Base-by-base conservation (phyloP, 2,888 invertebrate genomes). In the Mesorhabditis spiculigera region DNA sequence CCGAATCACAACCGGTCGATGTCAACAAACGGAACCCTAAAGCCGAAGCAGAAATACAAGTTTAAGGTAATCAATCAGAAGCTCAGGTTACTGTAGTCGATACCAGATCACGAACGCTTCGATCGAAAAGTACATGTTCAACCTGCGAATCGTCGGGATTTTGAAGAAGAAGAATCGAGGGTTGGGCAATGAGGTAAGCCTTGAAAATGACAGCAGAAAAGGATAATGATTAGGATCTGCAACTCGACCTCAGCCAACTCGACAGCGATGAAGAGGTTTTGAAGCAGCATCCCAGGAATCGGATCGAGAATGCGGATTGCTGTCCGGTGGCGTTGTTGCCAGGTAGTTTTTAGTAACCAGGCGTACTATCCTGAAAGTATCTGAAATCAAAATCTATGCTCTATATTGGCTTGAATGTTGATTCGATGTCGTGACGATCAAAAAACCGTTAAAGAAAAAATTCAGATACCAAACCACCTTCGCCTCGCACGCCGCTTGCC, bases 161-260 rank as follows among this genome's bases (percentile, higher is more conserved):
- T 3, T 50, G n/a, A 50, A 50, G 58, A 50, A 50, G n/a, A 50
- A n/a, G n/a, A 10, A n/a, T 10, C 8, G n/a, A n/a, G n/a, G n/a
- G 8, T 13, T 50, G 58, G 58, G 58, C 10, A 50, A 50, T 50
- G 10, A 50, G 58, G 58, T 50, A 28, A 28, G 28, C 3, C 28
- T 3, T 28, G 28, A 28, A 28, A 28, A 28, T 28, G 28, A 28
- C 3, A 28, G 28, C 28, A 28, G 28, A 28, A 28, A 3, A 28
- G 28, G 3, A 28, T 28, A 28, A 28, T 3, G 28, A 28, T 1
- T 28, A 50, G 58, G 58, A 50, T 50, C n/a, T 50, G 1, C 58
- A 50, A 50, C 58, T 50, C 58, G 58, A 50, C n/a, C n/a, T 50
- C 10, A 50, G 58, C n/a, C 58, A 50, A n/a, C 58, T 50, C n/a